Percentiles rank a stretch among this genome's conserved stretches.
phyloP scores from a whole-genome alignment of 2,113 vertebrate species.

The Thunnus thynnus region DNA sequence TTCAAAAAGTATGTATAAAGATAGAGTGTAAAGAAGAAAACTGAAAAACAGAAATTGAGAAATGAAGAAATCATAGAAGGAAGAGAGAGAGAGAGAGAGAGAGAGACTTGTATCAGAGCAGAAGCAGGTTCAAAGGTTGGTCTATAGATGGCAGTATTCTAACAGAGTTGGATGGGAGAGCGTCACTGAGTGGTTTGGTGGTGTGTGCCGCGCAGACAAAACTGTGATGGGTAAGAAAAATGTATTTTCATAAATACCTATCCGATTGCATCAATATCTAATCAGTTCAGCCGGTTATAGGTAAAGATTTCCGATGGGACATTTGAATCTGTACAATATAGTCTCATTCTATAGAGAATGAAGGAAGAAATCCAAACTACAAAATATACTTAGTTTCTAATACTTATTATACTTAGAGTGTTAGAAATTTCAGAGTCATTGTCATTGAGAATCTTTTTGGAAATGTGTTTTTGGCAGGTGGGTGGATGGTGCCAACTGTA shows the following conservation, averaged over 20 bases:
- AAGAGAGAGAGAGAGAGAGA: not conserved
- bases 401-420: not conserved
- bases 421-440: slow-evolving; percentile 4
- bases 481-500: no score
- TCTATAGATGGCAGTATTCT: slow-evolving; percentile 86
- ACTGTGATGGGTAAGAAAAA: slow-evolving; percentile 57
- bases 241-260: not conserved
- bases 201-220: slow-evolving; percentile 34
- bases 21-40: no score
- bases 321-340: not conserved
- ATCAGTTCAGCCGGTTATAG: not conserved
- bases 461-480: not conserved
- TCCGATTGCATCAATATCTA: not conserved
- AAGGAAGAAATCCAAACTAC: not conserved
- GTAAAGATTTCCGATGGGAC: not conserved
- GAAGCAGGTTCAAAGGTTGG: slow-evolving; percentile 45
- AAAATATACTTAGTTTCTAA: not conserved
- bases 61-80: not conserved
- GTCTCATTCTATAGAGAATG: no score
- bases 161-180: slow-evolving; percentile 56
- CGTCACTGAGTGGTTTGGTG: slow-evolving; percentile 7
- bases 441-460: not conserved
- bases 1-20: not conserved
- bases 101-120: not conserved
- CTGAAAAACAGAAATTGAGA: not conserved